phyloP scores from a whole-genome alignment of 2,113 vertebrate species.

The Lepus timidus region DNA sequence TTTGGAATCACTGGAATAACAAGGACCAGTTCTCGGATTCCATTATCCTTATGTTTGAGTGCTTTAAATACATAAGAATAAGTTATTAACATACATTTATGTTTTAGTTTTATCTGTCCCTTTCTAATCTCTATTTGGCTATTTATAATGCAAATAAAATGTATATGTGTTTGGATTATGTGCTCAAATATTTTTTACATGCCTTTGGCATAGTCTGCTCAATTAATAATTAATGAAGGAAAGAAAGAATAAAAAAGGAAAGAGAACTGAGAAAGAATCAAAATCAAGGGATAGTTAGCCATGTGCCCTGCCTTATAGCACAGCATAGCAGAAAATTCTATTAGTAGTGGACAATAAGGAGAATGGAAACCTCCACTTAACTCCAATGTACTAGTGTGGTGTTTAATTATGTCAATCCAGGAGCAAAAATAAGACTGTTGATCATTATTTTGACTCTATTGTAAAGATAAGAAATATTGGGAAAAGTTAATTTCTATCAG shows the following conservation, averaged over 20 bases:
- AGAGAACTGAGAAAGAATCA: background rate
- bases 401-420: background rate
- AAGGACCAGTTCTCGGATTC: background rate
- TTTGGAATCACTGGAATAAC: background rate
- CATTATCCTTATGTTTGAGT: background rate
- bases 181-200: background rate
- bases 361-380: background rate
- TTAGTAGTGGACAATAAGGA: background rate
- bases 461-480: background rate
- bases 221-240: constrained; percentile 34
- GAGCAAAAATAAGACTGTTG: background rate
- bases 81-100: constrained; percentile 3
- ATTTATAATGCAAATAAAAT: background rate
- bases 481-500: background rate
- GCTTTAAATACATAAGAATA: background rate
- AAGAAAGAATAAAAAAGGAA: background rate
- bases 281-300: background rate
- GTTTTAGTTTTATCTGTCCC: constrained; percentile 16
- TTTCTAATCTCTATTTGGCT: constrained; percentile 36
- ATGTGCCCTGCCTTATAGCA: background rate
- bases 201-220: background rate
- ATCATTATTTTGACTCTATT: background rate
- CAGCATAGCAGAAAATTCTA: background rate
- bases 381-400: background rate
- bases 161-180: background rate